Evolutionary conservation across 2,113 vertebrate genomes (phyloP), one percentile per base, ranked within the genome.

Genomic region (Channa maculata): DNA sequence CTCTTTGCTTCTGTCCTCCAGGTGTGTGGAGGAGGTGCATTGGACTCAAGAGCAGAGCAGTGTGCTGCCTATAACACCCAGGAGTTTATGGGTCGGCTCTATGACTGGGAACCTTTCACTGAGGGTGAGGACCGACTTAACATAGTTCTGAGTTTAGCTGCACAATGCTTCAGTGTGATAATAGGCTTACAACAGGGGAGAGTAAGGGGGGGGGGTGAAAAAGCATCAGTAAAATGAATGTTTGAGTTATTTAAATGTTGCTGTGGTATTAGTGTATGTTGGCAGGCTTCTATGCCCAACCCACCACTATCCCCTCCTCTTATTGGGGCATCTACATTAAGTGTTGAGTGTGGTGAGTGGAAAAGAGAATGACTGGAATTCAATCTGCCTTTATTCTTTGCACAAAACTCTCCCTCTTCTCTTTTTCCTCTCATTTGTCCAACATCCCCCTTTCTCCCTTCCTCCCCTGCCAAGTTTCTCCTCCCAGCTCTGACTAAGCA

Each of bases 31-130:
- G 91, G 92, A 7, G 89, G 91, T 24, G 73, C 87, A 2, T 66
- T 91, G 41, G 95, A 96, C 52, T 90, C 95, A 69, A 92, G 96
- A 44, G 94, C 93, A 0, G 93, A 95, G 84, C 96, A 97, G 88
- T 97, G 96, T 14, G 89, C 96, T 0, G 93, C 93, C 41, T 97
- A 96, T 70, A 92, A 97, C 91, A 86, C 65, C 54, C 94, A 96
- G 82, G 95, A 96, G 89, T 97, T 97, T 90, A 96, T 97, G 96
- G 96, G 96, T 78, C 95, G 96, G 8, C 87, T 95, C 62, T 97
- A 97, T 86, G 89, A 96, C 86, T 97, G 96, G 96, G 96, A 97
- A 53, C 95, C 96, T 62, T 97, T 97, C 90, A 96, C 91, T 0
- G 96, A 97, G 85, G 96, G 96, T 97, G 85, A 95, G 94, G 62